A percentile compares a stretch with the other conserved stretches of the same genome.
Conservation (phyloP, 2,888 invertebrate species). For the Apoda limacodes region DNA sequence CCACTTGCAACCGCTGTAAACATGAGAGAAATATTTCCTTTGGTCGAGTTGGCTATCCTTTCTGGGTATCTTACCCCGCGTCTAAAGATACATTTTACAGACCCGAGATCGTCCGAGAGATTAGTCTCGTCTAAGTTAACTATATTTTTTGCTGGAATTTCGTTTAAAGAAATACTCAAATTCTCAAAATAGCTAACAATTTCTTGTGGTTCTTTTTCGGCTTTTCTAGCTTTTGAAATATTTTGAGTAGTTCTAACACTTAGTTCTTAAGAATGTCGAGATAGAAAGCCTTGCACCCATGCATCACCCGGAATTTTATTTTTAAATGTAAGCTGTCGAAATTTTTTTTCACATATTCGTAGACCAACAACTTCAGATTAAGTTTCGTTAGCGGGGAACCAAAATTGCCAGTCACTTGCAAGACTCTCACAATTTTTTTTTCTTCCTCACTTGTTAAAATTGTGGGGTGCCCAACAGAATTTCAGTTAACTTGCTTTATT, state of each 20-base stretch:
- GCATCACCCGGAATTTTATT: slow-evolving; percentile 11
- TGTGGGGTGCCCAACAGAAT: slow-evolving; percentile 6
- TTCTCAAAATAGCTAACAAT: slow-evolving; percentile 17
- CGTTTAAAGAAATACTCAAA: slow-evolving; percentile 8
- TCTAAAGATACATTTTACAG: slow-evolving; percentile 9
- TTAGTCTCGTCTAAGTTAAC: slow-evolving; percentile 19
- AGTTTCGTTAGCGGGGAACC: slow-evolving; percentile 18
- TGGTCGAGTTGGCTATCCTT: slow-evolving; percentile 17
- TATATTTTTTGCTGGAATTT: slow-evolving; percentile 7
- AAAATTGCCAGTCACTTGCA: slow-evolving; percentile 11
- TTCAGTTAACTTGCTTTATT: slow-evolving; percentile 3
- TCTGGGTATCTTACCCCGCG: slow-evolving; percentile 18
- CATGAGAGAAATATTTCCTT: slow-evolving; percentile 20
- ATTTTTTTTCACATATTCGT: slow-evolving; percentile 19
- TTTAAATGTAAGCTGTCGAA: slow-evolving; percentile 12
- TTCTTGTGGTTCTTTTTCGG: slow-evolving; percentile 19
- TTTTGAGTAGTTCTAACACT: slow-evolving; percentile 19
- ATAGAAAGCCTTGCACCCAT: slow-evolving; percentile 14
- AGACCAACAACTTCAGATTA: slow-evolving; percentile 18
- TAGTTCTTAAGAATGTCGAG: slow-evolving; percentile 13
- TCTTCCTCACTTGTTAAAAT: slow-evolving; percentile 3
- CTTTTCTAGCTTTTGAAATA: slow-evolving; percentile 19
- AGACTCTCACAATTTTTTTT: slow-evolving; percentile 6
- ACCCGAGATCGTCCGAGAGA: slow-evolving; percentile 14
- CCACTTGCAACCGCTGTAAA: slow-evolving; percentile 16